Conservation (phyloP, 2,113 vertebrate genomes). For the Oryzias melastigma region DNA sequence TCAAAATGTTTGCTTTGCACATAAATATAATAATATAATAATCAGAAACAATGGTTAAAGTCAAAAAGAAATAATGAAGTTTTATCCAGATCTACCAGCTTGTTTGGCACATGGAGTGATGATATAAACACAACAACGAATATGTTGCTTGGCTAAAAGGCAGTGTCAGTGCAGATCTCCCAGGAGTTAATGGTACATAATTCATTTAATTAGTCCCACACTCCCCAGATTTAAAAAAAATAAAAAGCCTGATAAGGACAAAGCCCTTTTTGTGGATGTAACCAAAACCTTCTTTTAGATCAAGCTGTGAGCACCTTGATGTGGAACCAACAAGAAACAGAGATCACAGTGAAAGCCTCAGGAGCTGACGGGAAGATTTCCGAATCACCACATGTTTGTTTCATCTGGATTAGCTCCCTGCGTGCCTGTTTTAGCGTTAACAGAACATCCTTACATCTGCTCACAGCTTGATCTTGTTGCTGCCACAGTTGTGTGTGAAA, state of each 20-base stretch:
- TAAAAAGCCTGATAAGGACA: neutral
- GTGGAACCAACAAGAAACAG: constrained; percentile 5
- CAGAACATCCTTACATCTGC: neutral
- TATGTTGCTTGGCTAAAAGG: neutral
- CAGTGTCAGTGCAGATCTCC: neutral
- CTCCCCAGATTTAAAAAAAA: constrained; percentile 1
- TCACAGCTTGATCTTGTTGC: neutral
- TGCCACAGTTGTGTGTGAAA: neutral
- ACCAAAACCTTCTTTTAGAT: constrained; percentile 8
- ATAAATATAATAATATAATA: neutral
- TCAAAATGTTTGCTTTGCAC: too few species aligned
- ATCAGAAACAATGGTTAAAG: neutral
- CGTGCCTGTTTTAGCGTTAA: neutral
- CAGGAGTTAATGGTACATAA: constrained; percentile 5
- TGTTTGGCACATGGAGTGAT: neutral
- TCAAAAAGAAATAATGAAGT: neutral
- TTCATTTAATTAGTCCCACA: constrained; percentile 12
- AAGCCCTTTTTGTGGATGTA: neutral
- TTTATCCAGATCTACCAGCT: too few species aligned
- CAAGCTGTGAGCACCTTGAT: constrained; percentile 35
- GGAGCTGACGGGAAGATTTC: constrained; percentile 20
- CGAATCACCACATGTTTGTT: constrained; percentile 4
- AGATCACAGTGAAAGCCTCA: constrained; percentile 21
- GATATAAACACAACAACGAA: neutral
- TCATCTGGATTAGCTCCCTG: neutral